Evolutionary conservation across 2,797 vertebrate genomes (phyloP).

Genomic region (Peromyscus attwateri): DNA sequence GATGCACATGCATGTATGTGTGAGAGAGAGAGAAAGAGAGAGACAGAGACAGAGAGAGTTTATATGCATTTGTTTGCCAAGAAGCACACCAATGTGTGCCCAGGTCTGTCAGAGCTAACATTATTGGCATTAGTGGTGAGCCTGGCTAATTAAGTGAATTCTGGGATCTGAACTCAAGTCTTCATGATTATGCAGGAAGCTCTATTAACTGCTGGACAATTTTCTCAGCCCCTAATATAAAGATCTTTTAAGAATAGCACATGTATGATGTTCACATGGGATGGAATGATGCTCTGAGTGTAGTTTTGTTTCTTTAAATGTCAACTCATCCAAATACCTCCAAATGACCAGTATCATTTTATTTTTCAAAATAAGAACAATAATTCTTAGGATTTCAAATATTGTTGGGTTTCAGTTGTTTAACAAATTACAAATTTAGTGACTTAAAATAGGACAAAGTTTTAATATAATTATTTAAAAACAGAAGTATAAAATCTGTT

Average conservation of each 20-base stretch:
- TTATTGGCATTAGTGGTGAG: neutral
- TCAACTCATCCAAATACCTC: neutral
- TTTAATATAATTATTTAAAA: neutral
- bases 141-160: neutral
- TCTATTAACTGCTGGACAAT: too few species aligned
- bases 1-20: neutral
- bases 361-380: neutral
- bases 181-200: neutral
- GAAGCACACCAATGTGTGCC: neutral
- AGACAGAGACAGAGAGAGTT: neutral
- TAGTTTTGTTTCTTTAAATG: neutral
- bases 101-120: neutral
- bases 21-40: too few species aligned
- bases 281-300: neutral
- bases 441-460: neutral
- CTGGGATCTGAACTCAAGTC: neutral
- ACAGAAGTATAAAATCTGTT: neutral
- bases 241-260: neutral
- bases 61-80: neutral
- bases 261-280: neutral
- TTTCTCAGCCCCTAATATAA: too few species aligned
- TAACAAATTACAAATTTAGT: neutral
- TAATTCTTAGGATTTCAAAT: neutral
- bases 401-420: neutral
- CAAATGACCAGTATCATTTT: neutral